Base-by-base conservation (phyloP, 2,888 invertebrate species). In the Buathra laborator region DNA sequence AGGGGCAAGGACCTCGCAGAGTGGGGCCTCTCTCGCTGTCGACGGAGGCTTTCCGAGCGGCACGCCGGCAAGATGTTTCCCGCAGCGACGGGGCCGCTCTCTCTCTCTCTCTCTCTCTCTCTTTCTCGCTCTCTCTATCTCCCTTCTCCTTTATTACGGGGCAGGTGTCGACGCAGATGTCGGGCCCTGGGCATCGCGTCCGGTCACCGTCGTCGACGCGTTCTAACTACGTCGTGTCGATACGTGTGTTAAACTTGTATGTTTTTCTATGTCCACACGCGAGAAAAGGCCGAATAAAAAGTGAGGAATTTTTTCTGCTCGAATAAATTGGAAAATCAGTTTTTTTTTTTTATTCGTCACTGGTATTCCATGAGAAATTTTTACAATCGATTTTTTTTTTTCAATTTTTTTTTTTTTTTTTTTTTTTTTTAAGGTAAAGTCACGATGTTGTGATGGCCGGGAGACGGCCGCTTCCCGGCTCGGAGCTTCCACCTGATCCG, bases 361-460 rank as follows among this genome's bases (percentile, higher is more conserved):
- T 9, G 37, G 37, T 37, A 37, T 37, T 5, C 9, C 37, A 37
- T 7, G 37, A 37, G 0, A 37, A 5, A 37, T 37, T 5, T 37
- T 37, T 5, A 7, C 3, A 7, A 7, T 7, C 7, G 37, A 5
- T 7, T 37, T 9, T 7, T 37, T 48, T n/a, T n/a, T n/a, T n/a
- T n/a, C n/a, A n/a, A n/a, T n/a, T n/a, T n/a, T n/a, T 59, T 46
- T 53, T 19, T 44, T 44, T 7, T 24, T 19, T 29, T 56, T 66
- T 9, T 67, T 70, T 67, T 29, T 37, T 62, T 32, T 64, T 86
- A 51, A 89, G 89, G 85, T 85, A 83, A 87, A 85, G 81, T 56
- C 89, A 89, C 89, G 86, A 93, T 93, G 93, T 91, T 87, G 92
- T 93, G 91, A 93, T 93, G 93, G 93, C 93, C 79, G 92, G 90